Conservation (phyloP, 2,113 vertebrate genomes). For the Acrocephalus arundinaceus region DNA sequence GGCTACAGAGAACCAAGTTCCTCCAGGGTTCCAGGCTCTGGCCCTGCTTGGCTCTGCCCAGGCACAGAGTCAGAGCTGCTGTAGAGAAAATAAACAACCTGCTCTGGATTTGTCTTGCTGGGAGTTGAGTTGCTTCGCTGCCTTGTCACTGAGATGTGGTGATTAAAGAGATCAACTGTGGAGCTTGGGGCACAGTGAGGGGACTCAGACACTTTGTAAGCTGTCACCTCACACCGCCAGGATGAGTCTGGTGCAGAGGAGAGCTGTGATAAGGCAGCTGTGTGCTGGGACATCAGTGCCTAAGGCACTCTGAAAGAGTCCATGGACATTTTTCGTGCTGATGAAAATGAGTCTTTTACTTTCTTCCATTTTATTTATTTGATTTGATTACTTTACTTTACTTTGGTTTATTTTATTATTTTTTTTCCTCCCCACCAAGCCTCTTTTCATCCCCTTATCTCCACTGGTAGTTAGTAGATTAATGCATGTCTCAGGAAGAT, state of each 20-base stretch:
- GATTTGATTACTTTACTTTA: not conserved
- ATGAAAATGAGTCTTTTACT: conserved; percentile 1
- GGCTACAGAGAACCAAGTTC: not conserved
- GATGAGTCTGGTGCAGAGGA: not conserved
- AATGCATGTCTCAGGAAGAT: conserved; percentile 47
- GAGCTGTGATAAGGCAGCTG: conserved; percentile 42
- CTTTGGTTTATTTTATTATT: not conserved
- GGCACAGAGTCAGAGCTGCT: not conserved
- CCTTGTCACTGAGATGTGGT: not conserved
- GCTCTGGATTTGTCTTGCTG: conserved; percentile 15
- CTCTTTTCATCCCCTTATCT: conserved; percentile 45
- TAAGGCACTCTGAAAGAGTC: not conserved
- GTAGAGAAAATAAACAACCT: conserved; percentile 1
- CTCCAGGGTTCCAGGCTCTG: not conserved
- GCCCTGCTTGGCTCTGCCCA: not conserved
- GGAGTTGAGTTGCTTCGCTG: not conserved
- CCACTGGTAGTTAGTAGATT: conserved; percentile 32
- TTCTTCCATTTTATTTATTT: not conserved
- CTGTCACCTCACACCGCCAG: conserved; percentile 9
- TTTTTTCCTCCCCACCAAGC: not conserved
- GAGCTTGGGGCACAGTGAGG: conserved; percentile 1
- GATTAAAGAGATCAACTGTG: not conserved
- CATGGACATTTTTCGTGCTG: not conserved
- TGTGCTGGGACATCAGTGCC: not conserved
- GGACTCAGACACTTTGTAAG: not conserved